Base-by-base conservation (phyloP, 2,113 vertebrate genomes). In the Halcyon malimbica region DNA sequence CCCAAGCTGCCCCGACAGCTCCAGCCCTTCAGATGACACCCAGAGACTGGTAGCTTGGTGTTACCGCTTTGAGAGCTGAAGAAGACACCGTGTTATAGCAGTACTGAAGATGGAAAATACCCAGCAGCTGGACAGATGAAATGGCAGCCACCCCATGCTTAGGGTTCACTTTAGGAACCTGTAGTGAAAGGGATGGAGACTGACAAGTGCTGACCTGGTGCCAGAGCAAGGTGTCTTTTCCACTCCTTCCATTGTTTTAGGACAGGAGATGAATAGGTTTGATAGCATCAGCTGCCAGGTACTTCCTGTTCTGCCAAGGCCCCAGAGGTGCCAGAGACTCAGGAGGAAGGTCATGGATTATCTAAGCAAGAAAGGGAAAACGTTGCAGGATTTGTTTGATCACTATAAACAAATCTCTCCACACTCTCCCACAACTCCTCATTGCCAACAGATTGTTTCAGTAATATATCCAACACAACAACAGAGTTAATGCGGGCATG, bases 1-100 rank as follows among this genome's bases (percentile, higher is more conserved):
- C 53, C 21, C 2, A 0, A 83, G 46, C 17, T 1, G 3, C 11
- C 21, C 25, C 1, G 1, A 20, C 33, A 83, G 42, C 17, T 57
- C 56, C 56, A 69, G 68, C 62, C 63, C 56, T 75, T 53, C 51
- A 65, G 60, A 14, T 18, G 23, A 35, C 25, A 37, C 17, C 16
- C 20, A 28, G 18, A 8, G 62, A 80, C 56, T 3, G 29, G 29
- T 16, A 59, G 11, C 10, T 42, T n/a, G 26, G 37, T 64, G 39
- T 56, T 57, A 35, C 33, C 6, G 6, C 24, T 5, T 2, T 23
- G 28, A 28, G 11, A 59, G 50, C 21, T 68, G 75, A 75, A 75
- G 35, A 57, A 10, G 16, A 54, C 20, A 24, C 9, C 13, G 6
- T 10, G 56, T 15, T 65, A 64, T 31, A 84, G 63, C 37, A 16